Conservation (phyloP, 2,888 invertebrate species). For the Bellardia bayeri region DNA sequence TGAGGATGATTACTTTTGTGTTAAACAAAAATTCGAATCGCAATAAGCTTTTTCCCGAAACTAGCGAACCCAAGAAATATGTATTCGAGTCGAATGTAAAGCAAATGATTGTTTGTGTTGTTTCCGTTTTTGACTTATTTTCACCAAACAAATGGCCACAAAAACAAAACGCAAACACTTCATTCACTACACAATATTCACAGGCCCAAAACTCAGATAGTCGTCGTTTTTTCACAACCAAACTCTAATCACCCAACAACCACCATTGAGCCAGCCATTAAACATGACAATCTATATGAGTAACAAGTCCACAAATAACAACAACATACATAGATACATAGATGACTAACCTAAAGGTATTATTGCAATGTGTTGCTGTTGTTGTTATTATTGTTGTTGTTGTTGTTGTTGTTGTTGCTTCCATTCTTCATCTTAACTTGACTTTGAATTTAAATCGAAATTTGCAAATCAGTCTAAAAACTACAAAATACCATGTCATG, state of each 20-base stretch:
- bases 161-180: constrained; percentile 16
- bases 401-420: constrained; percentile 18
- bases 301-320: constrained; percentile 55
- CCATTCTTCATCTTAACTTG: constrained; percentile 57
- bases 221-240: background rate
- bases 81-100: background rate
- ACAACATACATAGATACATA: too few relatives aligned
- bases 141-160: constrained; percentile 47
- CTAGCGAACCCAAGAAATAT: background rate
- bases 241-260: constrained; percentile 4
- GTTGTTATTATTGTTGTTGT: constrained; percentile 15
- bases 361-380: constrained; percentile 30
- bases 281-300: constrained; percentile 68
- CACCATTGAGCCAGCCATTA: constrained; percentile 5
- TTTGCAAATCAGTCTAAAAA: constrained; percentile 71
- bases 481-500: constrained; percentile 69
- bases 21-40: constrained; percentile 74
- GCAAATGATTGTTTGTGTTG: constrained; percentile 25
- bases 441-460: constrained; percentile 73
- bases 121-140: constrained; percentile 68
- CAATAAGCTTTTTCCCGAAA: constrained; percentile 47
- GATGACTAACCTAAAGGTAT: background rate
- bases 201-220: background rate
- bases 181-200: background rate
- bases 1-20: constrained; percentile 83